These are phyloP conservation scores for Hyposoter didymator DNA, from an alignment of 2,888 invertebrate genomes.

Conservation along the genomic window DNA sequence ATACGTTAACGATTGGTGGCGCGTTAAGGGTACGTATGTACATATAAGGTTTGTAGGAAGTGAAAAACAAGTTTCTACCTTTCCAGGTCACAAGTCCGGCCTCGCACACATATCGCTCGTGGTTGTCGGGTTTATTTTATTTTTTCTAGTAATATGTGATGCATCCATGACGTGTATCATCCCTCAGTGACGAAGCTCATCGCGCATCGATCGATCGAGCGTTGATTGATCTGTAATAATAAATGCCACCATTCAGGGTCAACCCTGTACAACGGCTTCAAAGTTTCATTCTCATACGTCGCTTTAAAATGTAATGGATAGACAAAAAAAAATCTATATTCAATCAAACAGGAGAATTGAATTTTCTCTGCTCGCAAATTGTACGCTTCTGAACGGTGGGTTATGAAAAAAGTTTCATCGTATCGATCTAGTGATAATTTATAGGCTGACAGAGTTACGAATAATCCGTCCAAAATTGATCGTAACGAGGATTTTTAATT, in stretches of 20 bases:
- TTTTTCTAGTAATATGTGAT: slow-evolving; percentile 7
- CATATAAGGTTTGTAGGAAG: background rate
- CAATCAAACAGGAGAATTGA: slow-evolving; percentile 30
- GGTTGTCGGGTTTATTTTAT: background rate
- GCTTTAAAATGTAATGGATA: slow-evolving; percentile 20
- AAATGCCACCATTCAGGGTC: slow-evolving; percentile 65
- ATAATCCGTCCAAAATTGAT: slow-evolving; percentile 24
- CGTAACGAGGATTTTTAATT: slow-evolving; percentile 20
- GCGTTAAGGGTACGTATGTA: background rate
- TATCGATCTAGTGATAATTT: background rate
- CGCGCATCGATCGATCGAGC: slow-evolving; percentile 69
- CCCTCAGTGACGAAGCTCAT: slow-evolving; percentile 16
- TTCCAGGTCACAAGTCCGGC: background rate
- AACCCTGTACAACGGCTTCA: slow-evolving; percentile 33
- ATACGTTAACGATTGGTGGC: background rate
- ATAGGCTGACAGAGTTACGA: slow-evolving; percentile 2
- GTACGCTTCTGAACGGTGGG: background rate
- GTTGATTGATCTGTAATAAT: slow-evolving; percentile 75
- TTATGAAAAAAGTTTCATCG: background rate
- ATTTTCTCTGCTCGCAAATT: slow-evolving; percentile 8
- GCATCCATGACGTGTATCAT: slow-evolving; percentile 8
- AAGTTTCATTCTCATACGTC: slow-evolving; percentile 44
- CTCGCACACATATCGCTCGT: background rate
- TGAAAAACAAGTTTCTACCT: slow-evolving; percentile 10
- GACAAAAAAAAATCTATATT: slow-evolving; percentile 20